phyloP scores from a whole-genome alignment of 2,888 invertebrate genomes.

The Andrena minutula region DNA sequence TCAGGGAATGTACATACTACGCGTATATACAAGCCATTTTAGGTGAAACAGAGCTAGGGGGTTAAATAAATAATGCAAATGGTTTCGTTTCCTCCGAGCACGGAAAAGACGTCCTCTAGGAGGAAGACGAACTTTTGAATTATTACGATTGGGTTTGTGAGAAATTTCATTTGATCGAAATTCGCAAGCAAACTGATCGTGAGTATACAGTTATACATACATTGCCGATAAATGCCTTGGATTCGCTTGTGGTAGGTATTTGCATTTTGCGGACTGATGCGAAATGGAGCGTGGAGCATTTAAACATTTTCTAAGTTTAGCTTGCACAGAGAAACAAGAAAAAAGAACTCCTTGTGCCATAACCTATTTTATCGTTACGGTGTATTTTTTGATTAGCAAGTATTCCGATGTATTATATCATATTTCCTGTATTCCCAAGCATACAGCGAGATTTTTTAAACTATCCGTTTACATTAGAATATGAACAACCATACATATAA shows the following conservation, averaged over 20 bases:
- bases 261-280: constrained; percentile 1
- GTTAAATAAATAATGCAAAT: too few relatives aligned
- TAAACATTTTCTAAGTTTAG: constrained; percentile 7
- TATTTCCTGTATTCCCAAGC: too few relatives aligned
- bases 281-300: constrained; percentile 29
- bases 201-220: constrained; percentile 1
- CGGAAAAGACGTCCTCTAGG: too few relatives aligned
- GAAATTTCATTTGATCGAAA: neutral
- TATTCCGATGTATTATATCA: too few relatives aligned
- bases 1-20: too few relatives aligned
- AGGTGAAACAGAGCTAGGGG: too few relatives aligned
- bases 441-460: too few relatives aligned
- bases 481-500: too few relatives aligned
- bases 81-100: too few relatives aligned
- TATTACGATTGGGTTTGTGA: neutral
- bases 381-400: too few relatives aligned
- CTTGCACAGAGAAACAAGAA: constrained; percentile 2
- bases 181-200: neutral
- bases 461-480: too few relatives aligned
- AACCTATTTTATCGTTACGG: neutral
- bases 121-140: constrained; percentile 1
- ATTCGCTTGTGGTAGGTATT: neutral
- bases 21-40: too few relatives aligned
- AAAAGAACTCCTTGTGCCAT: neutral
- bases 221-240: neutral